phyloP scores from a whole-genome alignment of 2,797 vertebrate species.

The Mus caroli region DNA sequence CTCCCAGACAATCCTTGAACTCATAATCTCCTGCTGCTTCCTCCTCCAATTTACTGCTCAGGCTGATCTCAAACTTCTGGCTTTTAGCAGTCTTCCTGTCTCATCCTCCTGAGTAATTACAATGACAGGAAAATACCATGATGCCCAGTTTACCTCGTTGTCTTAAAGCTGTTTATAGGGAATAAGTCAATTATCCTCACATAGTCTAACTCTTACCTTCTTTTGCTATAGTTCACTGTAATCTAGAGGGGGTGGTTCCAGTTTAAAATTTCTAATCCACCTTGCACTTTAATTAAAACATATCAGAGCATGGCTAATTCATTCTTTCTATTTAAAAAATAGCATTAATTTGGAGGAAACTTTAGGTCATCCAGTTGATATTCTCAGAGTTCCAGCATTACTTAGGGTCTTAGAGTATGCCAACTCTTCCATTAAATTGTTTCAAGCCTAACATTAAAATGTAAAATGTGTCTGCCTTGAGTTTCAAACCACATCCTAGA shows the following conservation, averaged over 20 bases:
- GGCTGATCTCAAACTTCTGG: not conserved
- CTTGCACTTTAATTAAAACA: constrained; percentile 50
- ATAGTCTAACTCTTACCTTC: constrained; percentile 26
- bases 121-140: not conserved
- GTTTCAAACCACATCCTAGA: constrained; percentile 46
- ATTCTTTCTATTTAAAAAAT: constrained; percentile 53
- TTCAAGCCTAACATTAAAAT: constrained; percentile 59
- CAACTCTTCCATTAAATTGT: constrained; percentile 28
- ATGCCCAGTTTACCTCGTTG: not conserved
- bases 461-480: constrained; percentile 3
- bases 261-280: constrained; percentile 53
- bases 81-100: not conserved
- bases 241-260: not conserved
- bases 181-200: constrained; percentile 45
- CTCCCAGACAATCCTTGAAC: not conserved
- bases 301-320: constrained; percentile 27
- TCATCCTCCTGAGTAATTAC: not conserved
- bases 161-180: constrained; percentile 39
- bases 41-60: not conserved
- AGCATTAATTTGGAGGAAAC: not conserved
- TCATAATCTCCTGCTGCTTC: not conserved
- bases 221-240: not conserved
- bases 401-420: constrained; percentile 39
- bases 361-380: not conserved
- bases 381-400: not conserved